Base-by-base conservation (phyloP, 2,113 vertebrate species). In the Cyanoliseus patagonus region DNA sequence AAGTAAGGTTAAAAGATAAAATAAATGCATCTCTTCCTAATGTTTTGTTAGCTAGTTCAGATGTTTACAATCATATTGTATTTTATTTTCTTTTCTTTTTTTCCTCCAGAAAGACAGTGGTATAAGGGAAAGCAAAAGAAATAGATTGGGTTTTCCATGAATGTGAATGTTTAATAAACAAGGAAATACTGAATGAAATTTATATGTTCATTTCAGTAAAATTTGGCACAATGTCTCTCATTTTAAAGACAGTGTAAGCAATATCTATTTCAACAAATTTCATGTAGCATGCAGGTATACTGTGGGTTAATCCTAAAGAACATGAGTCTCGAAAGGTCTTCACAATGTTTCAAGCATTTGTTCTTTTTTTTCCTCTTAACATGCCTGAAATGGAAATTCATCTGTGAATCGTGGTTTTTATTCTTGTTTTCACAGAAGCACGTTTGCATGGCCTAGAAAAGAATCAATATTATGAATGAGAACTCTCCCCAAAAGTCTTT, bases 401-500 rank as follows among this genome's bases (percentile, higher is more conserved):
- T 97, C 97, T 96, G 51, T 57, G 81, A 97, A 91, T 37, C 12
- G 49, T 95, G 91, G 46, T 80, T 97, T 98, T 97, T 90, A 92
- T 96, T 97, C 25, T 1, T 96, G 90, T 98, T 97, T 97, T 97
- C 62, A 16, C 73, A 86, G 68, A 86, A 92, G 44, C 61, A 42
- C 64, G 97, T 98, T 98, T 98, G 94, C 96, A 96, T 97, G 88
- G 70, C 94, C 94, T 92, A 28, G 46, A 95, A 96, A 93, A 96
- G 92, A 97, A 96, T 97, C 97, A 97, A 97, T 98, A 98, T 95
- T 97, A 95, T 95, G 97, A 97, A 97, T 84, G 84, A 96, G 91
- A 96, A 88, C 92, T 96, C 94, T 97, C 92, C 89, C 80, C 95
- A 81, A 96, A 95, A 97, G 88, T 95, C 94, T 97, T 97, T 98